Percentiles rank a stretch among this genome's conserved stretches.
Conservation (phyloP, 2,113 vertebrate species). For the Aythya baeri region DNA sequence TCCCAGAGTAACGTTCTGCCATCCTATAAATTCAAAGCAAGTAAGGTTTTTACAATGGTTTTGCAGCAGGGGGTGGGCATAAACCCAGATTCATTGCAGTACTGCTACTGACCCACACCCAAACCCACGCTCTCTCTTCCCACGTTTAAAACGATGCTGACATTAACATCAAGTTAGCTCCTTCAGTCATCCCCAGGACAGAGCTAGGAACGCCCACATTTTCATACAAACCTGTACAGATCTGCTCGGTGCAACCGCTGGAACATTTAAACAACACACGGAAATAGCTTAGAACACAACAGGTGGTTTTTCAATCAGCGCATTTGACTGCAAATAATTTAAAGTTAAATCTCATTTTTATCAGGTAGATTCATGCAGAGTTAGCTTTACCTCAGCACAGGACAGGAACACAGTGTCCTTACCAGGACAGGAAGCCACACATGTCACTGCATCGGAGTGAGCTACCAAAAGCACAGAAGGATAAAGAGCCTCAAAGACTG, state of each 20-base stretch:
- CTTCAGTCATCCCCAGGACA: background rate
- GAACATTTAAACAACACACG: background rate
- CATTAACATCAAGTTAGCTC: background rate
- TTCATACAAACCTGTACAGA: background rate
- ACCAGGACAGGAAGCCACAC: constrained; percentile 88
- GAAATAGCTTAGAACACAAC: background rate
- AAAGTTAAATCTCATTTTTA: background rate
- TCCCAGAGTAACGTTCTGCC: constrained; percentile 93
- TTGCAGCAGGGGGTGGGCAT: background rate
- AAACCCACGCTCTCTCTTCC: background rate
- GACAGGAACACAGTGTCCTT: constrained; percentile 92
- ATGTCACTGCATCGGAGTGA: constrained; percentile 84
- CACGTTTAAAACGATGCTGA: background rate
- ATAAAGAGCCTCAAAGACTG: constrained; percentile 3
- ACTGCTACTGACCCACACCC: background rate
- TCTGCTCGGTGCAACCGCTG: background rate
- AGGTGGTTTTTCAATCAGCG: background rate
- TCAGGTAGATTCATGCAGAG: background rate
- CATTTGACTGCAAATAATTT: background rate
- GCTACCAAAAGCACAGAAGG: constrained; percentile 74
- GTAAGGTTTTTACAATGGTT: background rate
- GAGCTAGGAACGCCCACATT: background rate
- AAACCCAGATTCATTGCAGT: background rate
- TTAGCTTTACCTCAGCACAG: constrained; percentile 85
- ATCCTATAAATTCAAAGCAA: constrained; percentile 79